These are phyloP conservation scores for Machimus atricapillus DNA, from an alignment of 2,888 invertebrate genomes.

Conservation along the genomic window DNA sequence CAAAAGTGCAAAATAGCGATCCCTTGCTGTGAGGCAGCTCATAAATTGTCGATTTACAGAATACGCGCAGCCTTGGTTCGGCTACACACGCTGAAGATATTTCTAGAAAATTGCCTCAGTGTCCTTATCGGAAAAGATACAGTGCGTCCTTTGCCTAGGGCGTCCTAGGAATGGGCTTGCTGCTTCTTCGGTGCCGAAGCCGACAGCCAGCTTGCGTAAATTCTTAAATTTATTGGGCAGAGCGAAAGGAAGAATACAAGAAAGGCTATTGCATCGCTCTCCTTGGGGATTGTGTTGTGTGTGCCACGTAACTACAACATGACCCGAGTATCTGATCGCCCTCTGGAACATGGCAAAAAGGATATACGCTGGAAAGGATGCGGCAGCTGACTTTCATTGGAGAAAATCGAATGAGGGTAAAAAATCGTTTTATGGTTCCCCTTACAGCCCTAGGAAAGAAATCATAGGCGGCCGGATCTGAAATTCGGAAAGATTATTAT, in stretches of 20 bases:
- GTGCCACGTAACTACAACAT: neutral
- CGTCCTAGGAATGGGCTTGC: neutral
- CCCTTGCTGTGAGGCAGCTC: neutral
- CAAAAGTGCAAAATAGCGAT: neutral
- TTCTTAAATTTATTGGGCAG: neutral
- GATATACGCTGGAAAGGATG: neutral
- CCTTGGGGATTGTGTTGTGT: neutral
- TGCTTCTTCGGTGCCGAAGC: neutral
- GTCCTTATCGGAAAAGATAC: slow-evolving; percentile 4
- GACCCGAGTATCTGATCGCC: neutral
- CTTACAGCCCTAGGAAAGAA: neutral
- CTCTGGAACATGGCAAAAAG: neutral
- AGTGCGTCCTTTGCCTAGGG: neutral
- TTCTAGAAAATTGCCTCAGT: neutral
- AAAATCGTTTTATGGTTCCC: neutral
- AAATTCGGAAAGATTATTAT: neutral
- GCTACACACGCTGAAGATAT: neutral
- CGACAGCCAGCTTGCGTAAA: neutral
- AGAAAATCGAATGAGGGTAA: neutral
- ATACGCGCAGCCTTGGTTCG: neutral
- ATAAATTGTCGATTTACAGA: slow-evolving; percentile 9
- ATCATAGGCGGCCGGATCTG: neutral
- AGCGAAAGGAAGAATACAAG: neutral
- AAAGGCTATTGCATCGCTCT: neutral
- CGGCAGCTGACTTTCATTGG: slow-evolving; percentile 11